Base-by-base conservation (phyloP, 2,888 invertebrate genomes). In the Drosophila infuscata region DNA sequence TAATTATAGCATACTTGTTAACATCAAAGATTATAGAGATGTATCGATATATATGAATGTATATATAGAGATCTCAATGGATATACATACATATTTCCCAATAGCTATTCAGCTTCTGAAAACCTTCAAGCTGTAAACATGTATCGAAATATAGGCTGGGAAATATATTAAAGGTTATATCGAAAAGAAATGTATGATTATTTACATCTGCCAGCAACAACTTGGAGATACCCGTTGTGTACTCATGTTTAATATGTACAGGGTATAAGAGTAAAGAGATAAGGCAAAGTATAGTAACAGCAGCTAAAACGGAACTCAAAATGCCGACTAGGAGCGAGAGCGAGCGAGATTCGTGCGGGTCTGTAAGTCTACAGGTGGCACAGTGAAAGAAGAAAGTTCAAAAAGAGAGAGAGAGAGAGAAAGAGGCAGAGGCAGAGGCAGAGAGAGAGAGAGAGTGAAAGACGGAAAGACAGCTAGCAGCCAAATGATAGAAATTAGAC, bases 301-400 rank as follows among this genome's bases (percentile, higher is more conserved):
- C 59, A 25, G 36, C 58, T 60, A 69, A 85, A 84, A 89, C 89
- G 85, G 89, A 86, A 89, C 89, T 71, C 53, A 69, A 70, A 57
- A 62, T 62, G 38, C 33, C 48, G n/a, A n/a, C 8, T 36, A 53
- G 41, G 5, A 29, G 51, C 36, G 15, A 38, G 43, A 43, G 20
- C n/a, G 30, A 36, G 48, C 33, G 32, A 36, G 29, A 58, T 48
- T 58, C 49, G 59, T 65, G 67, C 70, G 48, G 72, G 69, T 61
- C 61, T 68, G 70, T 82, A 81, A 70, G 73, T 58, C 66, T 64
- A 71, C 88, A 81, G 81, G 74, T 88, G 88, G 77, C 83, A 86
- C 86, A 85, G 80, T 85, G 83, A 85, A 89, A 88, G 86, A 87
- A 90, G 89, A 88, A 87, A 90, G 87, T 84, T 87, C 84, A 84